Evolutionary conservation across 2,888 invertebrate genomes (phyloP), one percentile per base, ranked within the genome.

Genomic region (Lobophora halterata): DNA sequence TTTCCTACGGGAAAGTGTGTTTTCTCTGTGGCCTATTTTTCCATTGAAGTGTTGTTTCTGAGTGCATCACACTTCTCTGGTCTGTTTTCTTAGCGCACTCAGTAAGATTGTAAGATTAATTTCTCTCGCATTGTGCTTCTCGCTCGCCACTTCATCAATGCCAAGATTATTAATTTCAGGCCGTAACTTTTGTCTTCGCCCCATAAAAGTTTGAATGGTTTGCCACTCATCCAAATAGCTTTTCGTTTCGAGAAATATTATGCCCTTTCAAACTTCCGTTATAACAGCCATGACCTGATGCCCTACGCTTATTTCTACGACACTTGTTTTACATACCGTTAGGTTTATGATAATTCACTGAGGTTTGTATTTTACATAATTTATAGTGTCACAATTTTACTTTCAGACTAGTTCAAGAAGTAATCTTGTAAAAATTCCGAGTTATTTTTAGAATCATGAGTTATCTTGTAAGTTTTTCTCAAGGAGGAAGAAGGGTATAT

Each of bases 21-120:
- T 66, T 65, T 61, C 55, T 55, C 51, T 49, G 60, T 73, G 80
- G 59, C 79, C 80, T 74, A 82, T 79, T 77, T n/a, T 83, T 70
- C 68, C 61, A 66, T 67, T 73, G 63, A 62, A 67, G 70, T 58
- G 65, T 62, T 62, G 52, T 58, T 47, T 58, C 42, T 47, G 53
- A 51, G 52, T 47, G 52, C 50, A 51, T 52, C 45, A 58, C 53
- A 41, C 41, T 55, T 52, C 53, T 58, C 52, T 58, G 59, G 60
- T 57, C 51, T 45, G 59, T 55, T 54, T 30, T 26, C 20, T 5
- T 24, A 16, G 31, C 16, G 20, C 17, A 26, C 14, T 16, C 8
- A 12, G 10, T 11, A 12, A 21, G 26, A 31, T 31, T 38, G 30
- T 21, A 21, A 21, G 16, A 39, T 14, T 24, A 4, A 10, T 32